phyloP scores from a whole-genome alignment of 1,140 invertebrate species.

The Dermatophagoides farinae region DNA sequence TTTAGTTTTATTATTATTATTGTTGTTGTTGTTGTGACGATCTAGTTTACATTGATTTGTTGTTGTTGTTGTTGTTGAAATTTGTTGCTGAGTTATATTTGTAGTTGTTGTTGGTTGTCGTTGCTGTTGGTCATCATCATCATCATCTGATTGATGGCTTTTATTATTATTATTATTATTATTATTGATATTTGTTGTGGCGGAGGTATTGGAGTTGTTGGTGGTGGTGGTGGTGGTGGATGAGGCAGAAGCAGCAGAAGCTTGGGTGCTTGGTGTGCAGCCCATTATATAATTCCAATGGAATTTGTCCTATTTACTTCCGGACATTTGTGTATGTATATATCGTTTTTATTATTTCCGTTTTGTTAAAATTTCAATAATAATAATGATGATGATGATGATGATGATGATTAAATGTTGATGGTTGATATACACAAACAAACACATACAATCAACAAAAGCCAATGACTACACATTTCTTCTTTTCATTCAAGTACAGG shows the following conservation, averaged over 20 bases:
- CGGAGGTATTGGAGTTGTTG: neutral
- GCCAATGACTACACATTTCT: too few relatives aligned
- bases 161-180: neutral
- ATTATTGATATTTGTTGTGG: neutral
- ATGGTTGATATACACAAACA: too few relatives aligned
- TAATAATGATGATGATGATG: neutral
- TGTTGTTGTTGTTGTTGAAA: neutral
- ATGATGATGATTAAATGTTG: too few relatives aligned
- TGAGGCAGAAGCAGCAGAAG: neutral
- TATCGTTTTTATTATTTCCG: too few relatives aligned
- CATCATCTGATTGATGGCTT: neutral
- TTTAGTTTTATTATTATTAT: too few relatives aligned
- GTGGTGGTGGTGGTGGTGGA: neutral
- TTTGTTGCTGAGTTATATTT: neutral
- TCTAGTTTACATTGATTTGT: neutral
- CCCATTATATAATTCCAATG: neutral
- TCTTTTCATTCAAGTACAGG: too few relatives aligned
- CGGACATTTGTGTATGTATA: neutral
- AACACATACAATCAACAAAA: too few relatives aligned
- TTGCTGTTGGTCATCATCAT: too few relatives aligned
- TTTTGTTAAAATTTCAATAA: neutral
- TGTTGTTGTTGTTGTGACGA: too few relatives aligned
- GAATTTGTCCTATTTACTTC: neutral
- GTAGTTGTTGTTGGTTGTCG: neutral
- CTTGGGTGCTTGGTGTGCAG: slow-evolving; percentile 3